Evolutionary conservation across 2,113 vertebrate species (phyloP), one percentile per base, ranked within the genome.

Genomic region (Zosterops japonicus): DNA sequence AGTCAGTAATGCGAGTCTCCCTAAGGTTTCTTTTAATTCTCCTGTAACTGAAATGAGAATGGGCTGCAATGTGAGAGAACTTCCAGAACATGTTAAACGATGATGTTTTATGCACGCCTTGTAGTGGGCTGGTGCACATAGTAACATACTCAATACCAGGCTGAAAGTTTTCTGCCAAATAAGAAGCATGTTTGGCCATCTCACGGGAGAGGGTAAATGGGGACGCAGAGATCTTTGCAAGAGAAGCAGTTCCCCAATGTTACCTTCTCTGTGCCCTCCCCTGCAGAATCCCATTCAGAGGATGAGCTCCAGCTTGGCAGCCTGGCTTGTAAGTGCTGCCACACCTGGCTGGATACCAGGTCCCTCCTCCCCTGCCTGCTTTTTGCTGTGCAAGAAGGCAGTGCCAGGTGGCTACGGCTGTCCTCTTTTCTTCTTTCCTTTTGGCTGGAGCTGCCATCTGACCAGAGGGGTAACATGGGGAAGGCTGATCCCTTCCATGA

Each of bases 311-410:
- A 67, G 81, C 76, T 74, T 11, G 7, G 77, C 93, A 89, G 80
- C 39, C 77, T 41, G 67, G 61, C 31, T 42, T 21, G 7, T 4
- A 18, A 44, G 64, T 19, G 49, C 65, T 79, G 82, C 67, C 67
- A 63, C 76, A 63, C 70, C 78, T 83, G 94, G 80, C 89, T 80
- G 63, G 39, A 17, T 74, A 90, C 89, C 91, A 72, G 86, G 63
- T 76, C 85, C 65, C 46, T 83, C 78, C 83, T 92, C 52, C 65
- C 41, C 60, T 84, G 55, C 68, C 12, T 36, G 46, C 24, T 44
- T 28, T 76, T 75, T 56, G 61, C 67, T 39, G 21, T 10, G 61
- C 50, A 39, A 39, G 70, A 35, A 79, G 75, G 35, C 53, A 68
- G 14, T 46, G 77, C 67, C 90, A 93, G 71, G 78, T 90, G 84